Evolutionary conservation across 2,888 invertebrate genomes (phyloP).

Genomic region (Gasteruption jaculator): DNA sequence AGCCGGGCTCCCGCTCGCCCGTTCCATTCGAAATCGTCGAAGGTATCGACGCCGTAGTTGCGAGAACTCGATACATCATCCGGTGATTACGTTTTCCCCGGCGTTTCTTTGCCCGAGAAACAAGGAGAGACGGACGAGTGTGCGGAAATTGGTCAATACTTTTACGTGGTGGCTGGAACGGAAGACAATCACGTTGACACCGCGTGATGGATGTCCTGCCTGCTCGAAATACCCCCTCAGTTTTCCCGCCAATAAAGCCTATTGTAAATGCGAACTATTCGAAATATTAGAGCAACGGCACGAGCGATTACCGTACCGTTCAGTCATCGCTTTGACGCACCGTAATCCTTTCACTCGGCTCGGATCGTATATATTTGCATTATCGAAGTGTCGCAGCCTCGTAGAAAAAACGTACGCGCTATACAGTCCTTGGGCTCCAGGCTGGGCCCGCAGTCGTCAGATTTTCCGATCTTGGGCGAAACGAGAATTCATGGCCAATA

Average conservation of each 20-base stretch:
- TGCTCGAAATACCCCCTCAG: conserved; percentile 40
- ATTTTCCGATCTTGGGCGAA: too few relatives aligned
- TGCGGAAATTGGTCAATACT: conserved; percentile 36
- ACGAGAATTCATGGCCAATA: too few relatives aligned
- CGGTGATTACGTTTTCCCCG: conserved; percentile 10
- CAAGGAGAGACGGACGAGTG: conserved; percentile 9
- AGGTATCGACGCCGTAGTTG: too few relatives aligned
- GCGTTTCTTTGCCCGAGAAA: too few relatives aligned
- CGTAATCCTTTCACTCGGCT: conserved; percentile 47
- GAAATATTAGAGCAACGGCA: conserved; percentile 46
- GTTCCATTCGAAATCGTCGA: background rate
- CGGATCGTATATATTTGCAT: conserved; percentile 13
- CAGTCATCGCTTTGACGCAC: conserved; percentile 49
- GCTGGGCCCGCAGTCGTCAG: too few relatives aligned
- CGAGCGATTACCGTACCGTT: conserved; percentile 48
- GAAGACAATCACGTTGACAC: conserved; percentile 52
- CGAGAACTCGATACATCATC: too few relatives aligned
- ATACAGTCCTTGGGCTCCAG: too few relatives aligned
- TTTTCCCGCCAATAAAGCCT: conserved; percentile 49
- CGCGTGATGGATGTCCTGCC: conserved; percentile 49
- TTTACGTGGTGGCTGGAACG: conserved; percentile 36
- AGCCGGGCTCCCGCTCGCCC: background rate
- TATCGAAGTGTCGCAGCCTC: too few relatives aligned
- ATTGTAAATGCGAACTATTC: conserved; percentile 52
- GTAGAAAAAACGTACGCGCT: too few relatives aligned